Evolutionary conservation across 2,113 vertebrate genomes (phyloP).

Genomic region (Mystacornis crossleyi): DNA sequence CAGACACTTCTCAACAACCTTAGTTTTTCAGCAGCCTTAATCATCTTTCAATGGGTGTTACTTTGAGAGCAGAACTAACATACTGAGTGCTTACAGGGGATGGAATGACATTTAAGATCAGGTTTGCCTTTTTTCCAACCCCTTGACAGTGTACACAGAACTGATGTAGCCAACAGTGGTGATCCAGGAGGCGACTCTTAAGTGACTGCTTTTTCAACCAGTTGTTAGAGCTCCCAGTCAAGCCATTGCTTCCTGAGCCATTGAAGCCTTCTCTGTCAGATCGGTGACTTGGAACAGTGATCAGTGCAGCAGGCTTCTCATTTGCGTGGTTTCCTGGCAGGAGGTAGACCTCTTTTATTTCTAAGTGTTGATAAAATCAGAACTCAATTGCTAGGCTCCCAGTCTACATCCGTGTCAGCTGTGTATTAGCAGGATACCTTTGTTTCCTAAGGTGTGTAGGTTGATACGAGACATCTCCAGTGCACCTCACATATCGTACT

Average conservation of each 20-base stretch:
- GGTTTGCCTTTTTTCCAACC: not conserved
- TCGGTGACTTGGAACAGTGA: constrained; percentile 49
- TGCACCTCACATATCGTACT: not conserved
- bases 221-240: not conserved
- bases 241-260: not conserved
- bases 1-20: not conserved
- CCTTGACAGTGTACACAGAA: not conserved
- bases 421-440: not conserved
- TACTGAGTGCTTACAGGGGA: not conserved
- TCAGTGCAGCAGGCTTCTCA: not conserved
- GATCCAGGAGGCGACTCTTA: not conserved
- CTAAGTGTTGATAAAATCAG: constrained; percentile 4
- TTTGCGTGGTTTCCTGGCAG: constrained; percentile 1
- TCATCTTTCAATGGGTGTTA: not conserved
- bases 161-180: not conserved
- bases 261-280: not conserved
- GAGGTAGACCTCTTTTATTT: constrained; percentile 14
- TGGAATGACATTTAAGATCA: not conserved
- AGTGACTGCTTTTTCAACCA: not conserved
- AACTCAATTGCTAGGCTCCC: not conserved
- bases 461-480: not conserved
- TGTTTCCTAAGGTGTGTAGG: not conserved
- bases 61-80: not conserved
- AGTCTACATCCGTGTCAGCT: not conserved
- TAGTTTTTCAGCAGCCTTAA: not conserved